Base-by-base conservation (phyloP, 2,113 vertebrate genomes). In the Xyrauchen texanus region DNA sequence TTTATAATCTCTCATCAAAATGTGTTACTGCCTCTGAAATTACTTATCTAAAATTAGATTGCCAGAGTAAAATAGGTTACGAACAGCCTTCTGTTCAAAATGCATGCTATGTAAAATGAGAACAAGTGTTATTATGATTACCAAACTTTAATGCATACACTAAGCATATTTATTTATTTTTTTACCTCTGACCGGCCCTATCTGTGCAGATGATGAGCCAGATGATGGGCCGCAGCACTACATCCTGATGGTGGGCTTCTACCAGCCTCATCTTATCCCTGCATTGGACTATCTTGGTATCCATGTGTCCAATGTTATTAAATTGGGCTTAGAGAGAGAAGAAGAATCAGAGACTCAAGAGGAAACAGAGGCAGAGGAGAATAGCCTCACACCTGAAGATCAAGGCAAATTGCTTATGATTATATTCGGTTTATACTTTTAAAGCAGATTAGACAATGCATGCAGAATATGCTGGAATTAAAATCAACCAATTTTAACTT, bases 161-260 rank as follows among this genome's bases (percentile, higher is more conserved):
- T 34, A 34, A 34, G 21, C 21, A 34, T 1, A 34, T 34, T 34
- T n/a, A 49, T 60, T 9, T 71, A 8, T 82, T 46, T 78, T 34
- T 8, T 12, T 21, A 3, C 53, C n/a, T 61, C 51, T 78, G 53
- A 34, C 82, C n/a, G 1, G 21, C 21, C 21, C 21, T 34, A 34
- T 68, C 15, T 9, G 51, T 52, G 45, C 87, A 99, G 98, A 97
- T 57, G 97, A 99, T 80, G 96, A 98, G 88, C 98, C 97, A 76
- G 94, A 94, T 7, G 94, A 96, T 61, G 97, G 97, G 66, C 95
- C 95, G 79, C 93, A 98, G 44, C 92, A 92, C 87, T 99, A 98
- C 87, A 86, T 97, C 85, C 89, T 99, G 72, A 83, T 98, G 13
- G 62, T 93, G 85, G 95, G 94, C 77, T 97, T 99, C 83, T 81